Base-by-base conservation (phyloP, 2,797 vertebrate genomes). In the Borostomias antarcticus region DNA sequence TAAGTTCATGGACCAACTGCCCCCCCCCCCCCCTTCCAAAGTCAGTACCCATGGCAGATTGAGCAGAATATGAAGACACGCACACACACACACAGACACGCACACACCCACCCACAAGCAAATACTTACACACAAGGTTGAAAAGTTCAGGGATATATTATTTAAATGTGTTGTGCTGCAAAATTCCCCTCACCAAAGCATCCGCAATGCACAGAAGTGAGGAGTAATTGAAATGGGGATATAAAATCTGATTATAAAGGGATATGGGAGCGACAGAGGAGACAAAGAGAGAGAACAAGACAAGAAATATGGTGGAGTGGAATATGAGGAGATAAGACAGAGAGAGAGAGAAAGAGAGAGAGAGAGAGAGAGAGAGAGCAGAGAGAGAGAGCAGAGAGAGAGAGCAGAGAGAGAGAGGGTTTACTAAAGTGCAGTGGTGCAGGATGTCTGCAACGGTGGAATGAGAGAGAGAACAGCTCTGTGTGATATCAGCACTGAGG, bases 1-100 rank as follows among this genome's bases (percentile, higher is more conserved):
- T 84, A 70, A 69, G 82, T 87, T 89, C 84, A 88, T 85, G 83
- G 82, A 74, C 81, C 82, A n/a, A 62, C 60, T 86, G 83, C 77
- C 72, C 82, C 77, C 76, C 79, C 64, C 68, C 45, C 70, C 77
- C 75, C 76, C 68, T 71, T 70, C 64, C 66, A n/a, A n/a, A n/a
- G n/a, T n/a, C n/a, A n/a, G n/a, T n/a, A n/a, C 76, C 51, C 75
- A 54, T 0, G 40, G 72, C 71, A 77, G 43, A 82, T 81, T 72
- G 65, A 67, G 68, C 79, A 67, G 70, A 70, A 60, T 71, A 69
- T 82, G 66, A 73, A 32, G 62, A 66, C 62, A 37, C 43, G 74
- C 21, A 60, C 48, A 32, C 56, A 52, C 66, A 37, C 66, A 56
- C 47, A 56, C 15, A 25, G n/a, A 57, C 10, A 43, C 13, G 30